These are phyloP conservation scores for Cephalopholis sonnerati DNA, from an alignment of 2,113 vertebrate genomes.

Conservation along the genomic window DNA sequence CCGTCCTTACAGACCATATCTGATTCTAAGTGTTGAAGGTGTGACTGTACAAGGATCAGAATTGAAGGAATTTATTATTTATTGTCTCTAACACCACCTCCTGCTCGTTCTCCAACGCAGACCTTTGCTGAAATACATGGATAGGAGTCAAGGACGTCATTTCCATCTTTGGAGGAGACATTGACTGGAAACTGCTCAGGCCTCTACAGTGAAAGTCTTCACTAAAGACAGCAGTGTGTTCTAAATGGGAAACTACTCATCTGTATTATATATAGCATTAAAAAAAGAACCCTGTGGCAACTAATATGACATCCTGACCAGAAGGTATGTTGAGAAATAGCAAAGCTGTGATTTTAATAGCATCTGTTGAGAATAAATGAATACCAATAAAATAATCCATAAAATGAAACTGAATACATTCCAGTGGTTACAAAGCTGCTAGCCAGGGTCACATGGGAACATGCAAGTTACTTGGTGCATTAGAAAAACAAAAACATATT, in stretches of 20 bases:
- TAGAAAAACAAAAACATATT: background rate
- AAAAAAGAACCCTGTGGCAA: background rate
- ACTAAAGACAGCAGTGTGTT: background rate
- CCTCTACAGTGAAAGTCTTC: slow-evolving; percentile 10
- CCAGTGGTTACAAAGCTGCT: background rate
- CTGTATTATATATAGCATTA: background rate
- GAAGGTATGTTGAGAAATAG: background rate
- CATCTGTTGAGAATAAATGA: background rate
- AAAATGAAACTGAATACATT: background rate
- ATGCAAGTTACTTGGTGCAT: background rate
- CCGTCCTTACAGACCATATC: slow-evolving; percentile 28
- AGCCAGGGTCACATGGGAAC: background rate
- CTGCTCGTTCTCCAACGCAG: background rate
- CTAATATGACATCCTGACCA: background rate
- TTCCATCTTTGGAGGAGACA: slow-evolving; percentile 2
- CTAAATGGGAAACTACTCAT: slow-evolving; percentile 6
- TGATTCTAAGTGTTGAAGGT: slow-evolving; percentile 31
- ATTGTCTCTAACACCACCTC: slow-evolving; percentile 20
- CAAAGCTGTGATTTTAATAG: background rate
- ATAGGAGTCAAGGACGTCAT: slow-evolving; percentile 21
- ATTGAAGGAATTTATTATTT: slow-evolving; percentile 56
- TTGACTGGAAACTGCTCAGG: background rate
- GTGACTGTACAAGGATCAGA: slow-evolving; percentile 39
- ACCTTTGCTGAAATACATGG: slow-evolving; percentile 9
- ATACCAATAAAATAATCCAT: background rate